These are phyloP conservation scores for Idaea dimidiata DNA, from an alignment of 2,888 invertebrate species.

Conservation along the genomic window DNA sequence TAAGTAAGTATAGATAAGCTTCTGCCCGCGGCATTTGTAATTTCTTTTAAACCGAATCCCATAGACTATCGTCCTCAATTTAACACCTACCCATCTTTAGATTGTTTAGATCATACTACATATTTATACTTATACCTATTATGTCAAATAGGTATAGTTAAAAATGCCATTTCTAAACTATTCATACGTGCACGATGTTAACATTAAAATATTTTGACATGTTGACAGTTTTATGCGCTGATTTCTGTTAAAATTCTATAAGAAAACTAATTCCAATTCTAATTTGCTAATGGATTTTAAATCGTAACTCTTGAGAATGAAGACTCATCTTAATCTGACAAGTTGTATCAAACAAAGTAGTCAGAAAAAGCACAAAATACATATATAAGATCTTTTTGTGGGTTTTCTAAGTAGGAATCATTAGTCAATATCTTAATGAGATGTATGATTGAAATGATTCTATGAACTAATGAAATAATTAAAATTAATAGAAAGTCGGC, in stretches of 20 bases:
- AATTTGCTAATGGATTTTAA: not conserved
- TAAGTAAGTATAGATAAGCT: too few relatives aligned
- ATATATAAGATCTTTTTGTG: not conserved
- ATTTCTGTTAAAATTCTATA: slow-evolving; percentile 45
- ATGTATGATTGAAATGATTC: not conserved
- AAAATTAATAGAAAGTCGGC: not conserved
- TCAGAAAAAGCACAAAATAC: not conserved
- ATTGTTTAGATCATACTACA: too few relatives aligned
- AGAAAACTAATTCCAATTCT: slow-evolving; percentile 38
- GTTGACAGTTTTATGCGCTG: slow-evolving; percentile 44
- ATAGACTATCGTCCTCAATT: too few relatives aligned
- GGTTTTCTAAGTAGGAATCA: not conserved
- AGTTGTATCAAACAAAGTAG: not conserved
- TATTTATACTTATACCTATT: too few relatives aligned
- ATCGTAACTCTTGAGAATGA: not conserved
- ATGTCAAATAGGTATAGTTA: too few relatives aligned
- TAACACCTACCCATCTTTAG: too few relatives aligned
- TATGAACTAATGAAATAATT: not conserved
- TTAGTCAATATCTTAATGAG: not conserved
- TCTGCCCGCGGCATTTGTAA: too few relatives aligned
- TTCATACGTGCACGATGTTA: not conserved
- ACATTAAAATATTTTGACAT: slow-evolving; percentile 51
- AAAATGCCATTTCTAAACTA: slow-evolving; percentile 15
- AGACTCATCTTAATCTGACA: not conserved
- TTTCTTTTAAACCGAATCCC: too few relatives aligned